phyloP scores from a whole-genome alignment of 2,113 vertebrate species.

The Pterophyllum scalare region DNA sequence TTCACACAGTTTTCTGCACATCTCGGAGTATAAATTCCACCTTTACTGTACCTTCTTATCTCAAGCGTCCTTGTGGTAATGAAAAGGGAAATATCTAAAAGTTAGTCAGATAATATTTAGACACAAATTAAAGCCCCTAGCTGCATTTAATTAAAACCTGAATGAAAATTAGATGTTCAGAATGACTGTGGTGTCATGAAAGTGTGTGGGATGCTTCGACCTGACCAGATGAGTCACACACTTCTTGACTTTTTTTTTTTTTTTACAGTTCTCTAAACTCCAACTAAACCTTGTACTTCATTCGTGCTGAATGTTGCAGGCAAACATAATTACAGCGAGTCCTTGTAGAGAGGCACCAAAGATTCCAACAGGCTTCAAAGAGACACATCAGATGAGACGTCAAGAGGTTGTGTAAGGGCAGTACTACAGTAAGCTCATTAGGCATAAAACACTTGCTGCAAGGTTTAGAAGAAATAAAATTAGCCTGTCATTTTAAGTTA shows the following conservation, averaged over 20 bases:
- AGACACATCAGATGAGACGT: conserved; percentile 15
- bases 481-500: neutral
- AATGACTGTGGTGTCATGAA: neutral
- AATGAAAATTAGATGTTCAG: conserved; percentile 16
- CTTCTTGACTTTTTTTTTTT: neutral
- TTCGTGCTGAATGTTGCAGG: conserved; percentile 5
- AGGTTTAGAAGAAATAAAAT: neutral
- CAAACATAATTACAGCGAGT: conserved; percentile 40
- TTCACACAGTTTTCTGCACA: neutral
- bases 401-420: conserved; percentile 7
- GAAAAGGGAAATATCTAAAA: neutral
- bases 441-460: neutral
- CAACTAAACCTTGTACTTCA: conserved; percentile 22
- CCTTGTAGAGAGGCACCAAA: neutral
- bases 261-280: conserved; percentile 29
- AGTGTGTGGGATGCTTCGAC: conserved; percentile 37
- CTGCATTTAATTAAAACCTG: neutral
- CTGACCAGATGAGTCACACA: conserved; percentile 41
- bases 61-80: neutral
- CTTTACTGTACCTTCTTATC: neutral
- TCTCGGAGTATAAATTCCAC: neutral
- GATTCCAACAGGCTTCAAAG: conserved; percentile 39
- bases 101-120: neutral
- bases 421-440: conserved; percentile 7
- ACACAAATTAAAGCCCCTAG: neutral